Percentiles rank a stretch among this genome's conserved stretches.
Conservation (phyloP, 2,888 invertebrate genomes). For the Metopia argyrocephala region DNA sequence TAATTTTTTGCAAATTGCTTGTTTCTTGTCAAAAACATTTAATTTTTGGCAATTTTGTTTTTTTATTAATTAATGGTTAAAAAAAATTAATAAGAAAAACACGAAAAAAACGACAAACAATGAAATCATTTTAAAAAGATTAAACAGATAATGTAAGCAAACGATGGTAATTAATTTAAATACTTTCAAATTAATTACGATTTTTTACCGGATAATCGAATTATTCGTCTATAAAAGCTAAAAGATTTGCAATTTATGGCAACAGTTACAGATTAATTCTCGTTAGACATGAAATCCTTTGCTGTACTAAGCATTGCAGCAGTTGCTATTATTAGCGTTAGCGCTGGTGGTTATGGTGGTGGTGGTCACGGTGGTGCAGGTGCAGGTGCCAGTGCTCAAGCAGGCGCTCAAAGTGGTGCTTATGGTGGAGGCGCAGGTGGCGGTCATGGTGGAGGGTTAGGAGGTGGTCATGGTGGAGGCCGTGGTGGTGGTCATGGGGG, state of each 20-base stretch:
- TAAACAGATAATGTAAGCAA: neutral
- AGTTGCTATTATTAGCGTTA: constrained; percentile 17
- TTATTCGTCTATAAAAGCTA: constrained; percentile 14
- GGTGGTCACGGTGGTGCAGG: neutral
- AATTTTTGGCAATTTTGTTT: too few species aligned
- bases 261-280: constrained; percentile 7
- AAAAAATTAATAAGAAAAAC: too few species aligned
- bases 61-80: neutral
- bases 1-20: neutral
- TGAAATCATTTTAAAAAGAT: neutral
- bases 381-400: neutral
- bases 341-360: constrained; percentile 13
- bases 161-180: neutral
- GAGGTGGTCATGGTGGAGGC: constrained; percentile 13
- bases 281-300: constrained; percentile 51
- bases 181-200: neutral
- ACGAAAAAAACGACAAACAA: neutral
- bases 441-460: neutral
- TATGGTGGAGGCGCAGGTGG: neutral
- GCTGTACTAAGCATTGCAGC: constrained; percentile 25
- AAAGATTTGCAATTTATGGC: neutral
- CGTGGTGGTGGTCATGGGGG: constrained; percentile 13
- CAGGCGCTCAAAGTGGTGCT: neutral
- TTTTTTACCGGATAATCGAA: neutral
- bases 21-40: neutral